Base-by-base conservation (phyloP, 1,140 invertebrate genomes). In the Drosophila erecta region DNA sequence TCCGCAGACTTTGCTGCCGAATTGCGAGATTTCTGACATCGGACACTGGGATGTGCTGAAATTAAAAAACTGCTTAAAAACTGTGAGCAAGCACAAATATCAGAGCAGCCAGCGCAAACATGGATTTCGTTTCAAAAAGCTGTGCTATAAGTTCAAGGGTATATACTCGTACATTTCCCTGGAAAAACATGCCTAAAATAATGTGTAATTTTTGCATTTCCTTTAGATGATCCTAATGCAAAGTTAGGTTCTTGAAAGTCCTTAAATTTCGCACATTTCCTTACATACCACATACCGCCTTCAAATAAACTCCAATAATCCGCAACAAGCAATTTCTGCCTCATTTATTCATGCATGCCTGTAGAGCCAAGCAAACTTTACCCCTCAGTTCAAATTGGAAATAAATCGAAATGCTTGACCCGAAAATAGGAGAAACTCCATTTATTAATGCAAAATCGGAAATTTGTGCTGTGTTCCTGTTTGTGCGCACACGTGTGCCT, bases 401-500 rank as follows among this genome's bases (percentile, higher is more conserved):
- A 71, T 71, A 71, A 71, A 71, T 70, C 51, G 67, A 71, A 70
- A 69, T 56, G 44, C 40, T 79, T 56, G 70, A 72, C 72, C 70
- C 46, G 57, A 57, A 70, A 70, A 49, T 62, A 17, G 38, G 51
- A 71, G 51, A 71, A 71, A 81, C 67, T 80, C 73, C 61, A 74
- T 77, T 77, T 74, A 86, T 84, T 85, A 86, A 86, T 85, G 78
- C 77, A 84, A 65, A 85, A 69, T 64, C 57, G 61, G 72, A 86
- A 77, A 86, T 62, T 61, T 73, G 57, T 69, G 72, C 49, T 22
- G 24, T 50, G 41, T 56, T 27, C 51, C 20, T 74, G 12, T 33
- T 24, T 20, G 41, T 46, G 30, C 40, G 6, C 69, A 53, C 47
- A 69, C 14, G 44, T 66, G 72, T 49, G 55, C 17, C 50, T 46